A percentile compares a stretch with the other conserved stretches of the same genome.
phyloP scores from a whole-genome alignment of 2,888 invertebrate genomes.

The Sesia bembeciformis region DNA sequence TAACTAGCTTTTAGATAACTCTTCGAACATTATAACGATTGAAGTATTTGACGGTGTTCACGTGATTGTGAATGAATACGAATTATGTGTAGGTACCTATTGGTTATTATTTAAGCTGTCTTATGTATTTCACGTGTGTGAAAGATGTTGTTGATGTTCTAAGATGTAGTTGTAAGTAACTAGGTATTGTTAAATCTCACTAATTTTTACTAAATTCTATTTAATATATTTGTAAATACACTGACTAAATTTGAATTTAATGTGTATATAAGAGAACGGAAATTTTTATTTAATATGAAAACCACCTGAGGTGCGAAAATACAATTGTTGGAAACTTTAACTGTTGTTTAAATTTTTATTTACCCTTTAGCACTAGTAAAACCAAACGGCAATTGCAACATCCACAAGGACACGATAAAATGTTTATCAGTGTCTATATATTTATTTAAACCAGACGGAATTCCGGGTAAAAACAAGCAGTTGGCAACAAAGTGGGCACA shows the following conservation, averaged over 20 bases:
- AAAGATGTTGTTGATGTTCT: conserved; percentile 73
- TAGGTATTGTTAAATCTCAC: conserved; percentile 74
- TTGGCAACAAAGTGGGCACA: conserved; percentile 23
- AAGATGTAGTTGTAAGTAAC: conserved; percentile 52
- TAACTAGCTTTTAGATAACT: conserved; percentile 24
- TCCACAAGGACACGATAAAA: neutral
- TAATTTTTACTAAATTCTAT: conserved; percentile 75
- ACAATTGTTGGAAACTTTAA: conserved; percentile 69
- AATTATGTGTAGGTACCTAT: conserved; percentile 40
- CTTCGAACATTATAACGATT: conserved; percentile 20
- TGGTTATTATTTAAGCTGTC: conserved; percentile 48
- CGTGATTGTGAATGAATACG: conserved; percentile 40
- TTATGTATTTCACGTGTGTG: conserved; percentile 60
- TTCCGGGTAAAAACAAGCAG: conserved; percentile 12
- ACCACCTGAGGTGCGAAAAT: conserved; percentile 71
- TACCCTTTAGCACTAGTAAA: neutral
- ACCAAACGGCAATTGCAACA: neutral
- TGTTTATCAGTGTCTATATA: neutral
- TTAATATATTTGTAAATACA: conserved; percentile 76
- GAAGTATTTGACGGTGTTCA: conserved; percentile 41
- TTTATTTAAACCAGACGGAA: conserved; percentile 1
- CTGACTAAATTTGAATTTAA: conserved; percentile 72
- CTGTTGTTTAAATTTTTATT: conserved; percentile 7
- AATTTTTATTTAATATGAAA: conserved; percentile 67
- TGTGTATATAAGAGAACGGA: conserved; percentile 72